A percentile compares a stretch with the other conserved stretches of the same genome.
These are phyloP conservation scores for Sardina pilchardus DNA, from an alignment of 2,113 vertebrate genomes.

Conservation along the genomic window DNA sequence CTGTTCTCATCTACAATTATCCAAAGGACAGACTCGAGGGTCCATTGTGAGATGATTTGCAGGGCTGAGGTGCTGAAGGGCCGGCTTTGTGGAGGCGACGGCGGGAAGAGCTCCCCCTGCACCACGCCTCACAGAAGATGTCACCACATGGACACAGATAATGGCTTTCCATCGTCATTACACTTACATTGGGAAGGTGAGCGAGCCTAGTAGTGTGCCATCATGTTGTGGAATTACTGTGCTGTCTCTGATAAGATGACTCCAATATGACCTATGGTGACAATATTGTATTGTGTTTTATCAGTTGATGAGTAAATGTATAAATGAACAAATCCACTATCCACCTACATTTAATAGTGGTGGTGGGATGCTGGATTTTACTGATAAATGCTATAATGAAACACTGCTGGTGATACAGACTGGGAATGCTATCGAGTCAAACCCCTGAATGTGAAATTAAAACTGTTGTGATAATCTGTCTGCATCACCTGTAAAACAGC, in stretches of 20 bases:
- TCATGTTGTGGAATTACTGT: background rate
- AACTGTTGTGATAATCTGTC: background rate
- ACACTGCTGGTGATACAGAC: background rate
- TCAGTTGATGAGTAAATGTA: too few relatives aligned
- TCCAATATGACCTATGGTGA: too few relatives aligned
- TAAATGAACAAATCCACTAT: background rate
- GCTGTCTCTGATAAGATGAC: background rate
- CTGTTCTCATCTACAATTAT: conserved; percentile 72
- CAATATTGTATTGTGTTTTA: background rate
- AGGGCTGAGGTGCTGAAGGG: conserved; percentile 58
- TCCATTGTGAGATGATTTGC: conserved; percentile 65
- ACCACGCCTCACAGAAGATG: conserved; percentile 28
- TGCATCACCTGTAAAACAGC: background rate
- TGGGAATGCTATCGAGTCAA: background rate
- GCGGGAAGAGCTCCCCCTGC: conserved; percentile 48
- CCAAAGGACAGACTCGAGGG: conserved; percentile 68
- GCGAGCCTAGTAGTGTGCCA: background rate
- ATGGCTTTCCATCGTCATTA: background rate
- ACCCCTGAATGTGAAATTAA: background rate
- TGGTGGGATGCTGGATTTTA: background rate
- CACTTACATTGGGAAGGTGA: background rate
- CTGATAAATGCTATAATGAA: background rate
- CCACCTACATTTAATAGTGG: background rate
- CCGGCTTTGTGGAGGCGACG: conserved; percentile 63
- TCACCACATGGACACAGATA: background rate